A percentile compares a stretch with the other conserved stretches of the same genome.
phyloP scores from a whole-genome alignment of 2,888 invertebrate species.

The Lobophora halterata region DNA sequence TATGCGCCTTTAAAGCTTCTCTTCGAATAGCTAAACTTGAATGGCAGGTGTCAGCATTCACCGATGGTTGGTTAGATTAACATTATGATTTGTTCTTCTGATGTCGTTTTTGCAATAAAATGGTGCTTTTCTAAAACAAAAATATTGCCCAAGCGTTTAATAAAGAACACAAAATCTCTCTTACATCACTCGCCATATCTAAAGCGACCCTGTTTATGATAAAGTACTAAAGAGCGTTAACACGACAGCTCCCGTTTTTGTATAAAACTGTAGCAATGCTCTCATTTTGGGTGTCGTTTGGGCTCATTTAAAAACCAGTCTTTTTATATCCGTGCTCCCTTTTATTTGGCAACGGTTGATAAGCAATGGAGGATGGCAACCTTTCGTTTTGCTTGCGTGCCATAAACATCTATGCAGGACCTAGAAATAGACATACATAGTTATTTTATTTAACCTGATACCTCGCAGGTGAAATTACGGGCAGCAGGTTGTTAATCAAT shows the following conservation, averaged over 20 bases:
- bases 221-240: constrained; percentile 12
- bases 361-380: constrained; percentile 21
- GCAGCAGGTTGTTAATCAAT: constrained; percentile 10
- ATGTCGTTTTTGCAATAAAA: neutral
- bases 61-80: too few relatives aligned
- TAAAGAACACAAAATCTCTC: too few relatives aligned
- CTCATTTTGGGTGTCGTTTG: constrained; percentile 21
- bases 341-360: constrained; percentile 24
- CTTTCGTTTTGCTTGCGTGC: constrained; percentile 17
- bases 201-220: neutral
- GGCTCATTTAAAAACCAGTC: constrained; percentile 22
- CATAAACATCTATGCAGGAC: constrained; percentile 16
- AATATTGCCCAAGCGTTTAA: too few relatives aligned
- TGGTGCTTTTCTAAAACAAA: too few relatives aligned
- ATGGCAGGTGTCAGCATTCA: constrained; percentile 1
- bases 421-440: too few relatives aligned
- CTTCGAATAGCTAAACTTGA: constrained; percentile 4
- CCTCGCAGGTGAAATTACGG: constrained; percentile 13
- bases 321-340: constrained; percentile 16
- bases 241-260: constrained; percentile 21
- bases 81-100: constrained; percentile 1
- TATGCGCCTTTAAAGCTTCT: constrained; percentile 3
- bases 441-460: too few relatives aligned
- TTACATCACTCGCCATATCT: neutral
- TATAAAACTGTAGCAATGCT: constrained; percentile 24